Base-by-base conservation (phyloP, 2,888 invertebrate genomes). In the Galeopsomyia nigrocyanea region DNA sequence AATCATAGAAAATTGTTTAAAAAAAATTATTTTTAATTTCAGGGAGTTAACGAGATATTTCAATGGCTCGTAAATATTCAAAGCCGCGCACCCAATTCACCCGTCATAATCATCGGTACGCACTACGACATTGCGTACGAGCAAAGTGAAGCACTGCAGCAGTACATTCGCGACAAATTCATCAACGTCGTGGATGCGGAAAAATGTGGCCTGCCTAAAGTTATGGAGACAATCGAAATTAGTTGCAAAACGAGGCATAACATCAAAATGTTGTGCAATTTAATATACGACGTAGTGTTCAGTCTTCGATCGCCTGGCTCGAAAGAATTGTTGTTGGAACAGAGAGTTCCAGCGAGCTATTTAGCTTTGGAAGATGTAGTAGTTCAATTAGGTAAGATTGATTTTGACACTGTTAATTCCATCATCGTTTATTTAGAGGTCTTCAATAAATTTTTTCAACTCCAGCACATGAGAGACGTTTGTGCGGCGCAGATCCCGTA, bases 1-100 rank as follows among this genome's bases (percentile, higher is more conserved):
- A 19, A 50, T 50, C 22, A 39, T 39, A 19, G 19, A 17, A 31
- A 61, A 16, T 17, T 26, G 31, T 13, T 50, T 49, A 17, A 90
- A 91, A 17, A 90, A 91, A 26, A 31, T 22, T 1, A 31, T 26
- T 21, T 58, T 22, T 39, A n/a, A 17, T 64, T 74, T 2, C 47
- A 75, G 78, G 99, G 98, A 0, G 91, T 99, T 16, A 93, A 94
- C 17, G 95, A 95, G 79, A 95, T 99, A 31, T 89, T 96, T 55
- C 94, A 96, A 81, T 99, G 99, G 99, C 90, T 99, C 53, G 94
- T 96, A n/a, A 96, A 96, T 81, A 96, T 97, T 80, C 92, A 95
- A 89, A 95, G 96, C 0, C 90, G 98, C 79, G 98, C 98, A 0
- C 98, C 98, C 0, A 98, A 98, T 82, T 95, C 98, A 0, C 97